These are phyloP conservation scores for Brevipalpus yothersi DNA, from an alignment of 1,140 invertebrate species.

Conservation along the genomic window DNA sequence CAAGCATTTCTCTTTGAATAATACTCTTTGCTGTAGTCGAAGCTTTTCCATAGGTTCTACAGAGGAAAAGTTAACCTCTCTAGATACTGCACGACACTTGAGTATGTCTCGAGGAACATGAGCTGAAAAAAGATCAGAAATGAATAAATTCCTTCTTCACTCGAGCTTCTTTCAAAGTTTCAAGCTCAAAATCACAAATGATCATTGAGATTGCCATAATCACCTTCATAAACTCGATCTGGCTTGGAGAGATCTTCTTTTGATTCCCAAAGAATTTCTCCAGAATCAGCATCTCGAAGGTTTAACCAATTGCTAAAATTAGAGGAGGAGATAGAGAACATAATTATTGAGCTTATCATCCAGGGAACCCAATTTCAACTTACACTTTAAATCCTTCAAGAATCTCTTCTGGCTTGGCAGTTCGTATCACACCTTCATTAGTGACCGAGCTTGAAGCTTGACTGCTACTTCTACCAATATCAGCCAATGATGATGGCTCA, in stretches of 20 bases:
- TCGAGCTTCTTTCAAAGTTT: slow-evolving; percentile 43
- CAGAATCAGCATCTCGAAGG: slow-evolving; percentile 75
- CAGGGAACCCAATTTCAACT: neutral
- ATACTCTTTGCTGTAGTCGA: slow-evolving; percentile 73
- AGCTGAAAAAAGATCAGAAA: slow-evolving; percentile 25
- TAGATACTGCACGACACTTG: slow-evolving; percentile 76
- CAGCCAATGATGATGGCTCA: too few relatives aligned
- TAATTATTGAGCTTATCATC: neutral
- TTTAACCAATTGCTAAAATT: slow-evolving; percentile 85
- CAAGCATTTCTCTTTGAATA: slow-evolving; percentile 37
- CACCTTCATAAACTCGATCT: slow-evolving; percentile 65
- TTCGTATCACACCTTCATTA: neutral
- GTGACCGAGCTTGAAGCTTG: slow-evolving; percentile 11
- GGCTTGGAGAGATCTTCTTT: slow-evolving; percentile 80
- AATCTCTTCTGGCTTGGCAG: neutral
- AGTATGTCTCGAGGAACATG: slow-evolving; percentile 86
- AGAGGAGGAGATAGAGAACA: neutral
- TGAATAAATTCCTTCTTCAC: neutral
- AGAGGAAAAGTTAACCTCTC: slow-evolving; percentile 97
- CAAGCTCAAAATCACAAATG: slow-evolving; percentile 57
- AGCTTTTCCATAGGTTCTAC: slow-evolving; percentile 88
- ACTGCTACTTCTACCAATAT: neutral
- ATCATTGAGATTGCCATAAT: neutral
- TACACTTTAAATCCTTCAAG: neutral
- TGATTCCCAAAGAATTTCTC: slow-evolving; percentile 89